Conservation (phyloP, 1,140 invertebrate genomes). For the Drosophila neocordata region DNA sequence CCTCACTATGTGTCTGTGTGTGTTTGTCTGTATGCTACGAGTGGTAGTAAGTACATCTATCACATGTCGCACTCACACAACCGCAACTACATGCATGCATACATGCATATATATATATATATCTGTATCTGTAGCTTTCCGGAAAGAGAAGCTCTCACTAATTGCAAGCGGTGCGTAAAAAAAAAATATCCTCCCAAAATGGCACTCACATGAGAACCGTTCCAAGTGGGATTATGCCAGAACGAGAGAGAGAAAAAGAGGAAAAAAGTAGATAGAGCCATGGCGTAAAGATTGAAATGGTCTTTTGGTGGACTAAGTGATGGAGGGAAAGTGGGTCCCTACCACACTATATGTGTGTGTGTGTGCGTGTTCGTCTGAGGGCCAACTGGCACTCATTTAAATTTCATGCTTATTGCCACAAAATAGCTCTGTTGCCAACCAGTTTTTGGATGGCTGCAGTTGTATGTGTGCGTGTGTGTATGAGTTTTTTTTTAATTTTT, state of each 20-base stretch:
- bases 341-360: background rate
- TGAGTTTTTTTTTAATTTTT: background rate
- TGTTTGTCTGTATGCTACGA: background rate
- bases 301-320: slow-evolving; percentile 5
- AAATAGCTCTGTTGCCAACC: slow-evolving; percentile 72
- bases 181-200: slow-evolving; percentile 37
- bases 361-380: slow-evolving; percentile 17
- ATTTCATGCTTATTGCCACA: slow-evolving; percentile 81
- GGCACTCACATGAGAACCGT: slow-evolving; percentile 52
- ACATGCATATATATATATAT: background rate
- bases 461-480: background rate
- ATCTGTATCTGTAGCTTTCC: slow-evolving; percentile 26
- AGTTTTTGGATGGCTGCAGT: slow-evolving; percentile 33
- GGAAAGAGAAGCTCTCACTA: slow-evolving; percentile 49
- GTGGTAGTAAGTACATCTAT: slow-evolving; percentile 32
- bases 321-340: background rate
- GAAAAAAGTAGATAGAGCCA: background rate
- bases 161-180: slow-evolving; percentile 70
- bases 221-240: slow-evolving; percentile 48
- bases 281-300: slow-evolving; percentile 1
- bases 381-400: slow-evolving; percentile 66
- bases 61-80: slow-evolving; percentile 15
- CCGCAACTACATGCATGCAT: background rate
- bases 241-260: slow-evolving; percentile 6
- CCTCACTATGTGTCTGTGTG: slow-evolving; percentile 11